Evolutionary conservation across 2,113 vertebrate genomes (phyloP), one percentile per base, ranked within the genome.

Genomic region (Pluvianellus socialis): DNA sequence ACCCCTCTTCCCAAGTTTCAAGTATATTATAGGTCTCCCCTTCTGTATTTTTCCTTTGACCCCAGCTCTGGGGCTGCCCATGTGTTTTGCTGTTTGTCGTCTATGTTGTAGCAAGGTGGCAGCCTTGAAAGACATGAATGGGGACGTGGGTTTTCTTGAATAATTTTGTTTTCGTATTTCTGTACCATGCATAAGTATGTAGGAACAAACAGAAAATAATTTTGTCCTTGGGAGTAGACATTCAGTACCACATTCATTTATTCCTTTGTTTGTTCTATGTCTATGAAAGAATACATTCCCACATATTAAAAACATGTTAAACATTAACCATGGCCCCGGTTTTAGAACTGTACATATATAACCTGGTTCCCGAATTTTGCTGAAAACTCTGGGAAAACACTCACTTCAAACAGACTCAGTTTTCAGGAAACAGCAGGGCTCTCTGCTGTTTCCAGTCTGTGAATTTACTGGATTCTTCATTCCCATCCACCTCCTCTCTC

Each of bases 21-120:
- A 33, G 13, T 32, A 10, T 28, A 13, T 1, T 16, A 4, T 3
- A 21, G 14, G 18, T 42, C 24, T 6, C 4, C 7, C 2, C 7
- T 65, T 73, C 58, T 40, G 5, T 18, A 42, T 14, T 23, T 55
- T 83, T 76, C 17, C n/a, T 55, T 45, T 30, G 10, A 30, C 0
- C 12, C 4, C 19, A 71, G 40, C 2, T 77, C 59, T 59, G 23
- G 35, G 30, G 9, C 18, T 79, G 26, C 13, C 24, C 26, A 55
- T 12, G 7, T 16, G 7, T 75, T 86, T 79, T 92, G 21, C 16
- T 91, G 12, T 45, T 73, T 53, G 24, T 16, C 55, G 28, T 17
- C 59, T 67, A 16, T n/a, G 9, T 23, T 59, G 50, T 7, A 71
- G 20, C 27, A 50, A 66, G 44, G 15, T 47, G 40, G 8, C 16